Conservation (phyloP, 2,797 vertebrate species). For the Notamacropus eugenii region DNA sequence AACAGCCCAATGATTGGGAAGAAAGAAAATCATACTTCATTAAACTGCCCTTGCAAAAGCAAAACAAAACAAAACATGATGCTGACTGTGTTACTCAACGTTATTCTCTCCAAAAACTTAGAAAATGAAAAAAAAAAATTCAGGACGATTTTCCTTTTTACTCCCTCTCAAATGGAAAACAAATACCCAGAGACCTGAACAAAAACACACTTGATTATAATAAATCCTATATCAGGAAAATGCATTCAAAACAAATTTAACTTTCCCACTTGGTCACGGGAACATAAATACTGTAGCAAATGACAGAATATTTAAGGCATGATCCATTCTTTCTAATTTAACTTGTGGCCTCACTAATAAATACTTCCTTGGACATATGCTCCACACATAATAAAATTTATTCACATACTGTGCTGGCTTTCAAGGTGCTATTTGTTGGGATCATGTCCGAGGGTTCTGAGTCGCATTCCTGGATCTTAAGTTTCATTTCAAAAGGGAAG, state of each 20-base stretch:
- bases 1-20: conserved; percentile 44
- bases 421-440: conserved; percentile 56
- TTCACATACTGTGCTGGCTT: conserved; percentile 42
- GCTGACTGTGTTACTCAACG: conserved; percentile 5
- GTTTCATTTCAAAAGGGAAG: conserved; percentile 64
- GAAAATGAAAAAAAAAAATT: conserved; percentile 32
- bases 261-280: conserved; percentile 40
- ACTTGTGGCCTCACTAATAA: conserved; percentile 67
- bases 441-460: conserved; percentile 44
- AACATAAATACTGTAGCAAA: conserved; percentile 68
- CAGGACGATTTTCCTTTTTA: conserved; percentile 55
- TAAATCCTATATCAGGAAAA: conserved; percentile 58
- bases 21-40: conserved; percentile 65
- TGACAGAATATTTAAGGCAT: conserved; percentile 58
- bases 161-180: neutral
- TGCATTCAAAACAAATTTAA: conserved; percentile 69
- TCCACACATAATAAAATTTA: conserved; percentile 67
- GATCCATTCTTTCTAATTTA: conserved; percentile 68
- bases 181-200: conserved; percentile 15
- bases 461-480: conserved; percentile 61
- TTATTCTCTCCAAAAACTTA: conserved; percentile 3
- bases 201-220: conserved; percentile 65
- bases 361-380: conserved; percentile 71
- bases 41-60: conserved; percentile 53
- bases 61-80: neutral